Percentiles rank a stretch among this genome's conserved stretches.
Conservation (phyloP, 2,888 invertebrate species). For the Dasysyrphus tricinctus region DNA sequence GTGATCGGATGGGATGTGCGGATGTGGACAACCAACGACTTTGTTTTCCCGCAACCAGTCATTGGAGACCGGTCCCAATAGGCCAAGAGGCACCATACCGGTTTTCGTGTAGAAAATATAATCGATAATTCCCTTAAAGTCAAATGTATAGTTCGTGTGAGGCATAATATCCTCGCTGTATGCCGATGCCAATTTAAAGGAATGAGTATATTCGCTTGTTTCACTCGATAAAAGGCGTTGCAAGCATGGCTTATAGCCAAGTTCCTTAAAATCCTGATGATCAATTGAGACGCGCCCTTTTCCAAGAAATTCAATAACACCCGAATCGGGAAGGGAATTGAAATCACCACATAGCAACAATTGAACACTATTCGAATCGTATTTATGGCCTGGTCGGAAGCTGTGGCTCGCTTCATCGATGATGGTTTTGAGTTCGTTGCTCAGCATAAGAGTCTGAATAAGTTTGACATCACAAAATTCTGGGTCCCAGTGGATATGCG, state of each 20-base stretch:
- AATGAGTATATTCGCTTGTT: conserved; percentile 96
- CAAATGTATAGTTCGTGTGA: conserved; percentile 99
- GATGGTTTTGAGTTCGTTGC: conserved; percentile 95
- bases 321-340: conserved; percentile 98
- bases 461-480: conserved; percentile 99
- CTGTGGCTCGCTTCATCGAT: conserved; percentile 93
- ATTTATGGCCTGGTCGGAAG: conserved; percentile 89
- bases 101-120: conserved; percentile 99
- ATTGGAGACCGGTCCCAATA: conserved; percentile 96
- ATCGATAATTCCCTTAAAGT: conserved; percentile 99
- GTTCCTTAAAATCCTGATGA: conserved; percentile 98
- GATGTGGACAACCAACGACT: conserved; percentile 98
- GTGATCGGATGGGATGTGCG: conserved; percentile 98
- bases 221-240: conserved; percentile 95
- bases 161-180: conserved; percentile 98
- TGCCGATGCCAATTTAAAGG: conserved; percentile 97
- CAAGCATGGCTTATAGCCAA: conserved; percentile 95
- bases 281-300: conserved; percentile 94
- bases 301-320: conserved; percentile 97
- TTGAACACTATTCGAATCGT: conserved; percentile 92
- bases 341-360: conserved; percentile 98
- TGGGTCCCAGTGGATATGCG: conserved; percentile 99
- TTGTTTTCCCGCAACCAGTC: conserved; percentile 98
- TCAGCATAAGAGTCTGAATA: conserved; percentile 99
- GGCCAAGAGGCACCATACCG: conserved; percentile 96